Base-by-base conservation (phyloP, 1,140 invertebrate species). In the Drosophila lacertosa region DNA sequence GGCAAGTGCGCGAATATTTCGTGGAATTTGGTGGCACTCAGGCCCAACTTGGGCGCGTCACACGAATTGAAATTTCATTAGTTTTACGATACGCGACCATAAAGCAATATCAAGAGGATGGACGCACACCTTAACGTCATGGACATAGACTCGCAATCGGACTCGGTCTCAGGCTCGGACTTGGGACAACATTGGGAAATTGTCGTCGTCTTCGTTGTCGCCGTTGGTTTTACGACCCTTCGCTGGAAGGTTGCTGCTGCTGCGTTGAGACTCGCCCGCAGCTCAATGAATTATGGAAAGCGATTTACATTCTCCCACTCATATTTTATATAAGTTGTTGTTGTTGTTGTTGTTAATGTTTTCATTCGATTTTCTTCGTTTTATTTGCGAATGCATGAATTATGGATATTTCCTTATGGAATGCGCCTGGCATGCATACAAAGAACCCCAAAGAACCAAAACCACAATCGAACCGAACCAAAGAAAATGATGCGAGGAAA, bases 361-460 rank as follows among this genome's bases (percentile, higher is more conserved):
- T 40, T 86, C 73, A 81, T 84, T 83, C 84, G 78, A 48, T 53
- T 60, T 66, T 77, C 26, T 22, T 15, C 26, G 57, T 69, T 83
- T 84, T 86, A 84, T 84, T 84, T 84, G 81, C 81, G 73, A 84
- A 84, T 70, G 77, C 77, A 84, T 84, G 81, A 84, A 84, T 84
- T 84, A 84, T 84, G 81, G 77, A 86, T 77, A 69, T 74, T 74
- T 70, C 74, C 71, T 83, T 82, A 81, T 82, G 78, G 78, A 75
- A 62, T 60, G 81, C 74, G 64, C 58, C 40, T 64, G 67, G 67
- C 60, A 57, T 70, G 67, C 60, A 65, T 71, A 71, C 67, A 74
- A 74, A 71, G 64, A 42, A 70, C 51, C 33, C 37, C 29, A 45
- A 51, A 29, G 6, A 29, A 40, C 32, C 39, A 54, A 37, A 24